Base-by-base conservation (phyloP, 2,888 invertebrate species). In the Caenorhabditis japonica region DNA sequence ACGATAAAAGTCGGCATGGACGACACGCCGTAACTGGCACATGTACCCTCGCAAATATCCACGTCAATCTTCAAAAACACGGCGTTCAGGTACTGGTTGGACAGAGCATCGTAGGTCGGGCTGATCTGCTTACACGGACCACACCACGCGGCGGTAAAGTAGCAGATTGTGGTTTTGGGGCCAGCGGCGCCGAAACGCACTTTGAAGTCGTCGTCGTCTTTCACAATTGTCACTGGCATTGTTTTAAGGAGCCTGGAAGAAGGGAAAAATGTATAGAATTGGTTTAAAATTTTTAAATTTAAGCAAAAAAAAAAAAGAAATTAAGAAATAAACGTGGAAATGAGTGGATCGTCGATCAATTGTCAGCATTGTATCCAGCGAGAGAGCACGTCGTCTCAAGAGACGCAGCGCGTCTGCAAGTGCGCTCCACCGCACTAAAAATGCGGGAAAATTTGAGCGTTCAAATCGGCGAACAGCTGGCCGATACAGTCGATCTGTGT, bases 1-100 rank as follows among this genome's bases (percentile, higher is more conserved):
- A 97, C 94, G 81, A 95, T 92, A 88, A 99, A 99, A 0, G 99
- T 99, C 23, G 99, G 99, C 96, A 99, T 97, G 0, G 96, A 94
- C 62, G 92, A 92, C 39, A 99, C 93, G 59, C 94, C 94, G 88
- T 97, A 93, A 13, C 91, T 90, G 25, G 92, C 46, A 21, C 23
- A 47, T 17, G 55, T 59, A 73, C 79, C 73, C 56, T 70, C 78
- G 56, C 85, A 85, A 41, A 77, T 85, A 87, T 97, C 97, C 17
- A 97, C 96, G 89, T 96, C 95, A 8, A 99, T 94, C 90, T 88
- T 85, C 25, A 81, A 83, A 87, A 97, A 99, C 15, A 94, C 91
- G 13, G 94, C 95, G 82, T 92, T 92, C 0, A 93, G 92, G 89
- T 94, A 97, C 89, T 94, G 94, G 8, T 91, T 91, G 19, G 96